Evolutionary conservation across 2,888 invertebrate genomes (phyloP).

Genomic region (Ochropleura plecta): DNA sequence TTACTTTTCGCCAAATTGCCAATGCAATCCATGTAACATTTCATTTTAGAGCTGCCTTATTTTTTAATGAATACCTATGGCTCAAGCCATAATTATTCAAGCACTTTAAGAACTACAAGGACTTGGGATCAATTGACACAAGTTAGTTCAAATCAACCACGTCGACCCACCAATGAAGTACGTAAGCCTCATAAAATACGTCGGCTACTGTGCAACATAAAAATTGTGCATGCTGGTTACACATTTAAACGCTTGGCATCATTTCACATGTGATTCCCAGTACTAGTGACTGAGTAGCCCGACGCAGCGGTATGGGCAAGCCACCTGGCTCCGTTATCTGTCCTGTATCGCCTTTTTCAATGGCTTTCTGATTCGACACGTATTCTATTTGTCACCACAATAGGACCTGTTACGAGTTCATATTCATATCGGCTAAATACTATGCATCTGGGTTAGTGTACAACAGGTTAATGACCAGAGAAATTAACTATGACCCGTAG

Average conservation of each 20-base stretch:
- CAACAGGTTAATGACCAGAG: constrained; percentile 80
- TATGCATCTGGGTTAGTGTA: constrained; percentile 86
- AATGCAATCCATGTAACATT: not conserved
- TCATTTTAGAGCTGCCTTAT: not conserved
- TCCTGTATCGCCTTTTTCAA: constrained; percentile 88
- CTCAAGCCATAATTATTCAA: no score
- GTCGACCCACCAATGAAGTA: constrained; percentile 15
- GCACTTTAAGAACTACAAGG: not conserved
- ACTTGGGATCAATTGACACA: not conserved
- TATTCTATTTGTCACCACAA: constrained; percentile 83
- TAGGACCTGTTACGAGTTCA: constrained; percentile 85
- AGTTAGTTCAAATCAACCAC: constrained; percentile 1
- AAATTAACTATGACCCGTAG: constrained; percentile 52
- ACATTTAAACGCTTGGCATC: constrained; percentile 48
- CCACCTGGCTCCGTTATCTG: constrained; percentile 81
- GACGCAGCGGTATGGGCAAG: constrained; percentile 68
- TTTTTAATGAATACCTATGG: not conserved
- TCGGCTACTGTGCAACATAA: constrained; percentile 27
- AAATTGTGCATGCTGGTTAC: constrained; percentile 44
- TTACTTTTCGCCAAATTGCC: not conserved
- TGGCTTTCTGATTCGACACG: constrained; percentile 88
- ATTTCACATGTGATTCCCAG: constrained; percentile 70
- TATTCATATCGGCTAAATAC: constrained; percentile 80
- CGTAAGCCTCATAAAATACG: constrained; percentile 19
- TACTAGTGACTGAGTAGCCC: constrained; percentile 74